These are phyloP conservation scores for Apostichopus leukothele DNA, from an alignment of 53 echinoderm and acorn worm species.

Conservation along the genomic window DNA sequence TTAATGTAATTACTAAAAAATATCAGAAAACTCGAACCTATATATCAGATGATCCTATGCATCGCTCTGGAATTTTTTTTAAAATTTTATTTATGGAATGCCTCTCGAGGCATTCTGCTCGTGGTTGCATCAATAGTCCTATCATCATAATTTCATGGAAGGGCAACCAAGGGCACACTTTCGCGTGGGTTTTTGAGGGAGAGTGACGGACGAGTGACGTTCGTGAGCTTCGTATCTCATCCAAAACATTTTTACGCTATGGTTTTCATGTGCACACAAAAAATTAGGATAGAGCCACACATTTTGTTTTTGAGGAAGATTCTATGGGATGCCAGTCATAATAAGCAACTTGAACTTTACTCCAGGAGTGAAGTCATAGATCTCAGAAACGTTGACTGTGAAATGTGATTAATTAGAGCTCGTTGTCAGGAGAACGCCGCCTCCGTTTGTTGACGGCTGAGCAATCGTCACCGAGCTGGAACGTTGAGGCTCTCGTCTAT, in stretches of 20 bases:
- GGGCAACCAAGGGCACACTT: neutral
- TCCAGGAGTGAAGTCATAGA: neutral
- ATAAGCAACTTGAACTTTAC: neutral
- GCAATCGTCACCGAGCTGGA: conserved; percentile 26
- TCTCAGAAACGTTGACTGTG: neutral
- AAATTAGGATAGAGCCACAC: too few species aligned
- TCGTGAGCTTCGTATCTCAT: neutral
- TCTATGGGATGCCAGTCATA: too few species aligned
- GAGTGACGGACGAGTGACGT: neutral
- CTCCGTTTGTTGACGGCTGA: neutral
- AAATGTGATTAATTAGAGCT: neutral
- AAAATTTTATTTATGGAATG: neutral
- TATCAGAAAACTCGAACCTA: too few species aligned
- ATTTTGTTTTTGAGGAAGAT: too few species aligned
- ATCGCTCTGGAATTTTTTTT: neutral
- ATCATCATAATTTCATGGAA: conserved; percentile 1
- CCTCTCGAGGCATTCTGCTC: neutral
- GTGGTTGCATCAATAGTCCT: neutral
- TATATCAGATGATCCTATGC: neutral
- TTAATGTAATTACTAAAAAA: too few species aligned
- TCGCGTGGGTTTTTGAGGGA: neutral
- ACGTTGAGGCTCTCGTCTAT: neutral
- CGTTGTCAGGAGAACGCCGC: neutral
- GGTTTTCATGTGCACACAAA: neutral
- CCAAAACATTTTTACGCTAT: neutral